A percentile compares a stretch with the other conserved stretches of the same genome.
Conservation (phyloP, 2,888 invertebrate genomes). For the Troilus luridus region DNA sequence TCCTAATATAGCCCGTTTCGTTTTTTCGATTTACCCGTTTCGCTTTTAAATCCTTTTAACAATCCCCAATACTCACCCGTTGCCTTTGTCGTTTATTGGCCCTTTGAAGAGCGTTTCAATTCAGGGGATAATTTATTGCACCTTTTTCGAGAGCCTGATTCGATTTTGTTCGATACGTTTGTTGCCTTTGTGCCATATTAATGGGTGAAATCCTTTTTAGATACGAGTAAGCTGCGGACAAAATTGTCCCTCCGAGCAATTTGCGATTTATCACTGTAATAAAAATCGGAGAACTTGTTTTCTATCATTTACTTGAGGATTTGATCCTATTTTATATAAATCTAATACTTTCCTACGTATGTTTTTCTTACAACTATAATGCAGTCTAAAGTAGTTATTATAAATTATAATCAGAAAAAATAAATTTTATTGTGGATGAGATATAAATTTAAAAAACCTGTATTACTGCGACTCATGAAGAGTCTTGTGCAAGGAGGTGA, state of each 20-base stretch:
- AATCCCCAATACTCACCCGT: neutral
- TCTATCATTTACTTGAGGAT: neutral
- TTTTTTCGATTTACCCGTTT: neutral
- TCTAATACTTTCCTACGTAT: no score
- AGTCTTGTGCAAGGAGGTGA: no score
- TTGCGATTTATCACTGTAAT: neutral
- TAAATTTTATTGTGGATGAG: no score
- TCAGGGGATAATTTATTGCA: conserved; percentile 7
- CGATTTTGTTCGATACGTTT: conserved; percentile 29
- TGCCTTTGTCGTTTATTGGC: conserved; percentile 18
- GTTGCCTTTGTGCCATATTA: conserved; percentile 28
- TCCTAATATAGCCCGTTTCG: neutral
- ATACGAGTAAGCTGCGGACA: neutral
- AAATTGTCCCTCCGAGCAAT: neutral
- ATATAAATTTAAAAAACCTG: no score
- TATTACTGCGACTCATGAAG: no score
- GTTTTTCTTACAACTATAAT: no score
- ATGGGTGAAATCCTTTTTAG: neutral
- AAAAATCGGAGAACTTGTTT: neutral
- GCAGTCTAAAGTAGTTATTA: no score
- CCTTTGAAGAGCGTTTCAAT: conserved; percentile 24
- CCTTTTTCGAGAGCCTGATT: neutral
- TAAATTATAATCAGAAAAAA: no score
- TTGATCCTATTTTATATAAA: neutral
- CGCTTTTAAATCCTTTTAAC: conserved; percentile 25